phyloP scores from a whole-genome alignment of 2,888 invertebrate genomes.

The Rhimphoctona megacephalus region DNA sequence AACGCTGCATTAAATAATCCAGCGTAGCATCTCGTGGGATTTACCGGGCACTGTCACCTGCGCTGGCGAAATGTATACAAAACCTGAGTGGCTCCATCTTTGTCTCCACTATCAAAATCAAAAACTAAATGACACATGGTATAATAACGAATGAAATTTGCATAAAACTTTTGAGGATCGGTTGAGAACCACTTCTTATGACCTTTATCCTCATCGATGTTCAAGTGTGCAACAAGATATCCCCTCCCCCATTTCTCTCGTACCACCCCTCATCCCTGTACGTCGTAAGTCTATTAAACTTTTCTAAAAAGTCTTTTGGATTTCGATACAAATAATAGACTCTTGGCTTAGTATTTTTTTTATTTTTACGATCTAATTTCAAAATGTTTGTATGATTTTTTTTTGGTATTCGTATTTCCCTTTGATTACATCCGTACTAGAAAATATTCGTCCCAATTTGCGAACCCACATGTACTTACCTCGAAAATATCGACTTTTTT shows the following conservation, averaged over 20 bases:
- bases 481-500: background rate
- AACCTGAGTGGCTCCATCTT: background rate
- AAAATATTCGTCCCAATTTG: background rate
- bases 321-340: background rate
- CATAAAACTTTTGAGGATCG: slow-evolving; percentile 3
- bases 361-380: background rate
- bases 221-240: slow-evolving; percentile 33
- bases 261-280: background rate
- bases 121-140: slow-evolving; percentile 25
- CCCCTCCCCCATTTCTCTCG: background rate
- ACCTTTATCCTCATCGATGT: slow-evolving; percentile 63
- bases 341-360: background rate
- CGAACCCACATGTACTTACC: background rate
- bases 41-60: slow-evolving; percentile 71
- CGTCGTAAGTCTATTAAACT: slow-evolving; percentile 16
- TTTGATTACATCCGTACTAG: too few relatives aligned
- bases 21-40: slow-evolving; percentile 76
- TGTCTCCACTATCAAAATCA: background rate
- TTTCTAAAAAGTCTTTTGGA: slow-evolving; percentile 14
- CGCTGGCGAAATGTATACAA: background rate
- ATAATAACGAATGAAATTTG: slow-evolving; percentile 5
- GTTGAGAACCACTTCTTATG: slow-evolving; percentile 48
- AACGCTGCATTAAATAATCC: slow-evolving; percentile 75
- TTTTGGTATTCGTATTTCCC: background rate
- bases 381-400: background rate